Base-by-base conservation (phyloP, 1,140 invertebrate genomes). In the Hermetia illucens region DNA sequence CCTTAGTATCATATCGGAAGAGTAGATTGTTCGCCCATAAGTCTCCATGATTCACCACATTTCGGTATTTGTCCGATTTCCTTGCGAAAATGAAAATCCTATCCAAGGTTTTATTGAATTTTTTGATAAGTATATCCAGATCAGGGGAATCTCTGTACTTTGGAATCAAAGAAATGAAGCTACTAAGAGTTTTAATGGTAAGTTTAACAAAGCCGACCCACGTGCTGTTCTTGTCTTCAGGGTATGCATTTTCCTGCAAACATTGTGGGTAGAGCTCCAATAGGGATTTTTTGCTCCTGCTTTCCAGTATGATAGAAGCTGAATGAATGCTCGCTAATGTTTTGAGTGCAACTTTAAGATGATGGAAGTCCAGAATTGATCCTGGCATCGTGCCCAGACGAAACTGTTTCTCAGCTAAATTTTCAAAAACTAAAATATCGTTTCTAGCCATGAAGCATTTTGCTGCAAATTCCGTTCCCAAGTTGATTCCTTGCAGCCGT, bases 21-120 rank as follows among this genome's bases (percentile, higher is more conserved):
- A 79, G 63, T 8, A 77, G 50, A 48, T 79, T 79, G 44, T 72
- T 75, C 2, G 62, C 49, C 72, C 75, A 77, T 3, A 75, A 44
- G 55, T 79, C 72, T 0, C 69, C 68, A 49, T 77, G 77, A 15
- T 58, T 56, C 1, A 75, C 45, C 1, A 69, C 67, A 39, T 77
- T 78, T n/a, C 56, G 51, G 33, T 65, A 67, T 16, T 50, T 61
- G 4, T 47, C 22, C 2, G 69, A 72, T 0, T 65, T 62, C 41
- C 63, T 59, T 18, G 62, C 51, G 1, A 67, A 55, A 9, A 64
- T 52, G 13, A 63, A 62, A 2, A 70, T 53, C 2, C 42, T 39
- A 1, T 63, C 49, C 49, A 61, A 66, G 12, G 60, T 43, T 24
- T 51, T 48, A 0, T 53, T 55, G 18, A 65, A 51, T 20, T 51